These are phyloP conservation scores for Brachionus angularis DNA, from an alignment of 1,140 invertebrate species.

Conservation along the genomic window DNA sequence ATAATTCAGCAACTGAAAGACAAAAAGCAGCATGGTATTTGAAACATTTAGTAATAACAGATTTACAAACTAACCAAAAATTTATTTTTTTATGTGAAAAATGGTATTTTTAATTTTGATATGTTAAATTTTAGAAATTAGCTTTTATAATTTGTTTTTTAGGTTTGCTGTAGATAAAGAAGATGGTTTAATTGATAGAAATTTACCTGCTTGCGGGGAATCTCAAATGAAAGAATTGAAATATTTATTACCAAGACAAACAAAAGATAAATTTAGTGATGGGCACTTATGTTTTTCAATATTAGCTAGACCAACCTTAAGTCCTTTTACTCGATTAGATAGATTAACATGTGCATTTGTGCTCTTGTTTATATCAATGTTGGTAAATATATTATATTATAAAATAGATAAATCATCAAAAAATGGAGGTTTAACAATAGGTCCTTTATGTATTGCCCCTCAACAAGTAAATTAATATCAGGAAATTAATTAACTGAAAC, in stretches of 20 bases:
- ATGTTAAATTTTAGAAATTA: too few relatives aligned
- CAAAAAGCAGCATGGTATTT: too few relatives aligned
- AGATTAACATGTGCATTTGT: slow-evolving; percentile 24
- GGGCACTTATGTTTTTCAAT: slow-evolving; percentile 33
- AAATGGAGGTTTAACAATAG: background rate
- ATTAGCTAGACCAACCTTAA: slow-evolving; percentile 7
- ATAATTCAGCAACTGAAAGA: too few relatives aligned
- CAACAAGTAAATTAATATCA: slow-evolving; percentile 49
- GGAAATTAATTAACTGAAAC: too few relatives aligned
- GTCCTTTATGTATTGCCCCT: background rate
- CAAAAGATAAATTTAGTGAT: slow-evolving; percentile 16
- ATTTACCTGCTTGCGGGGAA: too few relatives aligned
- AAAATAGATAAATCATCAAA: background rate
- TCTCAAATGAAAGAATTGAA: background rate
- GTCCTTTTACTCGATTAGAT: slow-evolving; percentile 36
- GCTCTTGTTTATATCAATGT: slow-evolving; percentile 25
- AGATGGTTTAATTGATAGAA: too few relatives aligned
- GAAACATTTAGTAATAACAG: too few relatives aligned
- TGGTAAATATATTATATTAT: slow-evolving; percentile 37
- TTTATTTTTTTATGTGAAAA: too few relatives aligned
- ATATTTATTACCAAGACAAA: background rate
- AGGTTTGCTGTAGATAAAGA: too few relatives aligned
- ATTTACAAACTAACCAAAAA: too few relatives aligned
- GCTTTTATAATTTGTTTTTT: too few relatives aligned
- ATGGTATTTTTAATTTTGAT: too few relatives aligned